Conservation (phyloP, 1,140 invertebrate genomes). For the Notospermus geniculatus region DNA sequence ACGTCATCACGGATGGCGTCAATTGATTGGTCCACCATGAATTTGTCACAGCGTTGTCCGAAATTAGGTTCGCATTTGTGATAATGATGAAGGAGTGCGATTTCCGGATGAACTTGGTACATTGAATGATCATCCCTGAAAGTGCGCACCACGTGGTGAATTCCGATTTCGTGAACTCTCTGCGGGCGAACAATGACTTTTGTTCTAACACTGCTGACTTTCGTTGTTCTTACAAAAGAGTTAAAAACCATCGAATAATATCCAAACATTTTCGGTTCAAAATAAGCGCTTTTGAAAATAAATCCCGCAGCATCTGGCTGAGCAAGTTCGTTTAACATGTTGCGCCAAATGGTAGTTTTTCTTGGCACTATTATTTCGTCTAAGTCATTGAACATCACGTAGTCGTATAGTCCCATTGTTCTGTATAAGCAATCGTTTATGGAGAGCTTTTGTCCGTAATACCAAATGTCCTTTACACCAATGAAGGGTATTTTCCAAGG, state of each 20-base stretch:
- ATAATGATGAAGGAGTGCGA: constrained; percentile 89
- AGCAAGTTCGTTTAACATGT: neutral
- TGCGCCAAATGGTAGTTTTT: neutral
- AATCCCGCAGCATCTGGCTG: neutral
- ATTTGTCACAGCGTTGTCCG: constrained; percentile 6
- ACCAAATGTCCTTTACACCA: constrained; percentile 1
- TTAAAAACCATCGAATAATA: neutral
- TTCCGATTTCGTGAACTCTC: constrained; percentile 51
- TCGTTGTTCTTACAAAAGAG: constrained; percentile 5
- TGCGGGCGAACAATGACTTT: constrained; percentile 46
- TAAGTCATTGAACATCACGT: constrained; percentile 29
- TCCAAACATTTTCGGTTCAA: constrained; percentile 8
- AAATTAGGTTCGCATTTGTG: constrained; percentile 55
- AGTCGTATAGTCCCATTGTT: constrained; percentile 18
- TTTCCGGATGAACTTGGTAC: constrained; percentile 58
- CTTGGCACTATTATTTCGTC: constrained; percentile 31
- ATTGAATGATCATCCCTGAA: constrained; percentile 30
- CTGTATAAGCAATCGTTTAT: constrained; percentile 33
- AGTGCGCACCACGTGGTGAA: constrained; percentile 52
- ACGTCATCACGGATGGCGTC: too few species aligned
- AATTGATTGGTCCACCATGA: too few species aligned
- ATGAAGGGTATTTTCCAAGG: constrained; percentile 21
- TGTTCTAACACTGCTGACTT: constrained; percentile 33
- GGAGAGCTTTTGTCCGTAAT: constrained; percentile 30
- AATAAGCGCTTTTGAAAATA: constrained; percentile 13